phyloP scores from a whole-genome alignment of 1,140 invertebrate species.

The Hylyphantes graminicola region DNA sequence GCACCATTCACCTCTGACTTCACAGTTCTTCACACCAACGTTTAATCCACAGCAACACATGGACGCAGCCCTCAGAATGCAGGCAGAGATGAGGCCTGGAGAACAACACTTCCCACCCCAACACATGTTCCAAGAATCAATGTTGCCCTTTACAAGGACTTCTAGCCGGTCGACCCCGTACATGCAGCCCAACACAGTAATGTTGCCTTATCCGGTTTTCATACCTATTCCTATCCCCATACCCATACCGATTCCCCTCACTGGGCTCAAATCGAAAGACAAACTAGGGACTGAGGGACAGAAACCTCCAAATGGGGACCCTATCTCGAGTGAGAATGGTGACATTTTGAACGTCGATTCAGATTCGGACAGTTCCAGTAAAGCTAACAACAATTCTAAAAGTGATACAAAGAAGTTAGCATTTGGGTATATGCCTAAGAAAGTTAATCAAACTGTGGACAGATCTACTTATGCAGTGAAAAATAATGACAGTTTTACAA shows the following conservation, averaged over 20 bases:
- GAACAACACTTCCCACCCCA: neutral
- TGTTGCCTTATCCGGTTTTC: conserved; percentile 60
- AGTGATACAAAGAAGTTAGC: neutral
- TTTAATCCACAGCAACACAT: conserved; percentile 47
- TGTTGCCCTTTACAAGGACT: conserved; percentile 19
- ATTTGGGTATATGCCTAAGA: neutral
- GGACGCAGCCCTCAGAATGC: conserved; percentile 52
- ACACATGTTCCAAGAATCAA: conserved; percentile 22
- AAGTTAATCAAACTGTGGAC: neutral
- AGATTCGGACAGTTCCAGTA: neutral
- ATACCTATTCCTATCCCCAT: conserved; percentile 61
- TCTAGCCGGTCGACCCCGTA: neutral
- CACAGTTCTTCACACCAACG: conserved; percentile 5
- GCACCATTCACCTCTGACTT: conserved; percentile 17
- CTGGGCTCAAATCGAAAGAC: conserved; percentile 3
- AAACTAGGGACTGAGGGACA: neutral
- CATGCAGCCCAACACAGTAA: conserved; percentile 48
- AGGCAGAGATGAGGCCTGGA: conserved; percentile 3
- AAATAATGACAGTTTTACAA: conserved; percentile 40
- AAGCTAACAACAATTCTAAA: conserved; percentile 5
- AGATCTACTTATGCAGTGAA: conserved; percentile 33
- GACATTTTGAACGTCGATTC: conserved; percentile 13
- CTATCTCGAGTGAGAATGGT: neutral
- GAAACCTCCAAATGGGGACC: neutral
- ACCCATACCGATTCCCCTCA: conserved; percentile 57